Evolutionary conservation across 1,140 invertebrate species (phyloP), one percentile per base, ranked within the genome.

Genomic region (Neodiprion virginianus): DNA sequence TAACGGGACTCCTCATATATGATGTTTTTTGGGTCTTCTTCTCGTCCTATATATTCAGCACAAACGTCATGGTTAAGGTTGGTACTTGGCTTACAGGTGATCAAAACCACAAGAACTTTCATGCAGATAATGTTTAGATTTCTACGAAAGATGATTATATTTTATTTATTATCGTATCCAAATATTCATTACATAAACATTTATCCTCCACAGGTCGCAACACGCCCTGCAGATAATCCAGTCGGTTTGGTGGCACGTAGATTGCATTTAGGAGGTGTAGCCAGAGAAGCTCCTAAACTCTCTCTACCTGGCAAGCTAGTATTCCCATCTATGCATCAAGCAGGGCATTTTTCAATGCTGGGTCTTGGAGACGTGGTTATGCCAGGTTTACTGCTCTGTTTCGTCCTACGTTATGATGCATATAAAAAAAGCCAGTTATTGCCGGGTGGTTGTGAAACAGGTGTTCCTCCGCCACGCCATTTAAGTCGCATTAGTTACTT

Each of bases 21-120:
- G 97, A 99, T 89, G 97, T 99, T 48, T 98, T 99, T 89, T 99
- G 97, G 97, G 97, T 99, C 28, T 99, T 99, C 89, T 99, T 99
- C 90, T 98, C 97, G 7, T 98, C 97, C 0, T 99, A 98, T 84
- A 97, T 99, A 84, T 99, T 99, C 90, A 99, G 96, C 89, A 96
- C 97, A 82, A 99, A 99, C 85, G 97, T 99, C 72, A 99, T 99
- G 98, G 97, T 99, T 73, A 98, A 98, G 90, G 95, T 96, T 79
- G 91, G 80, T 76, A 21, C 48, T 75, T 40, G 28, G 28, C 28
- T 40, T 40, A 40, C 28, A 40, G 28, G 5, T 40, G 28, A 40
- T 40, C 28, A 40, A 40, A 40, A 40, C 5, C 28, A 40, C 2
- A 40, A 40, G 5, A 40, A 40, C 28, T 40, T 40, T 40, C 5